These are phyloP conservation scores for Chaetodon trifasciatus DNA, from an alignment of 2,797 vertebrate species.

Conservation along the genomic window DNA sequence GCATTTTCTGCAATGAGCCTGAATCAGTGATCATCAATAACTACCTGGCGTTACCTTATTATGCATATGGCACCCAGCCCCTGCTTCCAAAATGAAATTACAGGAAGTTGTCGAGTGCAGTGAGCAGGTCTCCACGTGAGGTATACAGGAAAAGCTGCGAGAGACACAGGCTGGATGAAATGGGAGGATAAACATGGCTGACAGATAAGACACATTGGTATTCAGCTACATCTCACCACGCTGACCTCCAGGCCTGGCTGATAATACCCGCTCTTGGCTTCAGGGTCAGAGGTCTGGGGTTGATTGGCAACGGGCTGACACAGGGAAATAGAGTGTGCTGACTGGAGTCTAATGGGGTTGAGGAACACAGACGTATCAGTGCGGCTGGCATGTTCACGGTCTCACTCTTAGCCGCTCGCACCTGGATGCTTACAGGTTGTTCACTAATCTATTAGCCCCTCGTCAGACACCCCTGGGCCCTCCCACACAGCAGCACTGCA, in stretches of 20 bases:
- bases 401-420: conserved; percentile 19
- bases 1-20: conserved; percentile 39
- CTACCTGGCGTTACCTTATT: conserved; percentile 58
- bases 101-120: conserved; percentile 40
- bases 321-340: conserved; percentile 72
- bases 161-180: conserved; percentile 50
- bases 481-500: conserved; percentile 36
- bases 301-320: conserved; percentile 80
- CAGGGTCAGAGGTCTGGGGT: conserved; percentile 72
- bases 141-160: conserved; percentile 30
- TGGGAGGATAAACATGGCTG: conserved; percentile 60
- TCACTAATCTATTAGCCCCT: conserved; percentile 65
- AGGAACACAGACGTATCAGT: conserved; percentile 42
- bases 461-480: conserved; percentile 57
- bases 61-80: conserved; percentile 47
- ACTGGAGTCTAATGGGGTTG: conserved; percentile 76
- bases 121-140: conserved; percentile 38
- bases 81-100: conserved; percentile 66
- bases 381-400: conserved; percentile 53
- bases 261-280: conserved; percentile 64
- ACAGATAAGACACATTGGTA: conserved; percentile 77
- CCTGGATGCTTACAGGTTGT: conserved; percentile 64
- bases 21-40: conserved; percentile 63
- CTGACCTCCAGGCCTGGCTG: conserved; percentile 57
- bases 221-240: conserved; percentile 63